Percentiles rank a stretch among this genome's conserved stretches.
Evolutionary conservation across 2,113 vertebrate species (phyloP).

Genomic region (Numida meleagris): DNA sequence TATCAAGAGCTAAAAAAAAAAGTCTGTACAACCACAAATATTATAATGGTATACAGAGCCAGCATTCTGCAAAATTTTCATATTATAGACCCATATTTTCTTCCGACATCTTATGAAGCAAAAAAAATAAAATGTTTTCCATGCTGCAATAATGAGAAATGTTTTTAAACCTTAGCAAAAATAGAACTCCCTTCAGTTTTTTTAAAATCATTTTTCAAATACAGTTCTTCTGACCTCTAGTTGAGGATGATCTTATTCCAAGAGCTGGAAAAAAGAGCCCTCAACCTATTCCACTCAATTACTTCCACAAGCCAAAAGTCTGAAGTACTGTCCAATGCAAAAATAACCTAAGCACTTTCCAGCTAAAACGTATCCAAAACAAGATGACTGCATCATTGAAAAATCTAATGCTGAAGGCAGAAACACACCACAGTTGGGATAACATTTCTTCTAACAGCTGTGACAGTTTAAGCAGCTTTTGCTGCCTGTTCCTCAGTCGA

Average conservation of each 20-base stretch:
- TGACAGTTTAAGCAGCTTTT: neutral
- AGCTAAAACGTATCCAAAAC: neutral
- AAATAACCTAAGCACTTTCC: neutral
- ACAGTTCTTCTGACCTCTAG: neutral
- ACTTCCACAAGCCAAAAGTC: neutral
- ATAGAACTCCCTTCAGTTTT: neutral
- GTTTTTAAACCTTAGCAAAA: neutral
- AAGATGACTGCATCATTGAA: neutral
- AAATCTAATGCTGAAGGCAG: neutral
- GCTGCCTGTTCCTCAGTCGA: fast-evolving
- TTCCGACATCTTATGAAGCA: neutral
- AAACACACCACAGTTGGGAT: neutral
- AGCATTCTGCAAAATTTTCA: neutral
- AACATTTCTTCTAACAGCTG: neutral
- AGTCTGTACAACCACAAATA: neutral
- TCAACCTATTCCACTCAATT: neutral
- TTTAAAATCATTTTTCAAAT: neutral
- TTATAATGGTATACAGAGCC: neutral
- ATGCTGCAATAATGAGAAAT: neutral
- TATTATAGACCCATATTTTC: neutral
- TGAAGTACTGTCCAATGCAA: neutral
- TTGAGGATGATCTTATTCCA: neutral
- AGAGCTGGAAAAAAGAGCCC: neutral
- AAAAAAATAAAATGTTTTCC: neutral
- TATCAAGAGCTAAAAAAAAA: neutral